Percentiles rank a stretch among this genome's conserved stretches.
phyloP scores from a whole-genome alignment of 2,888 invertebrate species.

The Deilephila elpenor region DNA sequence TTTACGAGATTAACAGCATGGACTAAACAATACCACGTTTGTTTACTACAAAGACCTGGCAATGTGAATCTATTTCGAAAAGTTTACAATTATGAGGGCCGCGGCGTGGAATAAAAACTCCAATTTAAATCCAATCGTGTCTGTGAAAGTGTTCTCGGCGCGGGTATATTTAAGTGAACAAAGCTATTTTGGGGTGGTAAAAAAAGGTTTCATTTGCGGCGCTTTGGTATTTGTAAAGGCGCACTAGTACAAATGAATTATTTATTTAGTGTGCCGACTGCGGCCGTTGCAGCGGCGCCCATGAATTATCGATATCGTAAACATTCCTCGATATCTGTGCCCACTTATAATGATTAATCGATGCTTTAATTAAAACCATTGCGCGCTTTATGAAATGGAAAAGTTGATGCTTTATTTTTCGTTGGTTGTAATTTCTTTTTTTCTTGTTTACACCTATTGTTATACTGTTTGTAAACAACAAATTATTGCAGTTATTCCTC shows the following conservation, averaged over 20 bases:
- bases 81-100: neutral
- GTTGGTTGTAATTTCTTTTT: neutral
- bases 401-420: slow-evolving; percentile 1
- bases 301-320: slow-evolving; percentile 49
- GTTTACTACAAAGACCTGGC: neutral
- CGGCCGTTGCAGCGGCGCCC: slow-evolving; percentile 41
- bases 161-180: slow-evolving; percentile 20
- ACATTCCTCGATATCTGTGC: slow-evolving; percentile 39
- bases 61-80: neutral
- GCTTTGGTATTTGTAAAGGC: slow-evolving; percentile 25
- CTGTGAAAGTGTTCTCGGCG: slow-evolving; percentile 15
- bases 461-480: neutral
- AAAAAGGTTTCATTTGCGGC: slow-evolving; percentile 27
- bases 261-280: slow-evolving; percentile 45
- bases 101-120: slow-evolving; percentile 14
- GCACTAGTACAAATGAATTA: slow-evolving; percentile 45
- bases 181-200: slow-evolving; percentile 26
- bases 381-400: neutral
- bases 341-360: slow-evolving; percentile 31
- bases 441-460: neutral
- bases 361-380: slow-evolving; percentile 13
- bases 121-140: slow-evolving; percentile 24
- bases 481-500: neutral
- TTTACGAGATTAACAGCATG: neutral
- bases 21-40: neutral